phyloP scores from a whole-genome alignment of 2,888 invertebrate genomes.

The Zonitis immaculata region DNA sequence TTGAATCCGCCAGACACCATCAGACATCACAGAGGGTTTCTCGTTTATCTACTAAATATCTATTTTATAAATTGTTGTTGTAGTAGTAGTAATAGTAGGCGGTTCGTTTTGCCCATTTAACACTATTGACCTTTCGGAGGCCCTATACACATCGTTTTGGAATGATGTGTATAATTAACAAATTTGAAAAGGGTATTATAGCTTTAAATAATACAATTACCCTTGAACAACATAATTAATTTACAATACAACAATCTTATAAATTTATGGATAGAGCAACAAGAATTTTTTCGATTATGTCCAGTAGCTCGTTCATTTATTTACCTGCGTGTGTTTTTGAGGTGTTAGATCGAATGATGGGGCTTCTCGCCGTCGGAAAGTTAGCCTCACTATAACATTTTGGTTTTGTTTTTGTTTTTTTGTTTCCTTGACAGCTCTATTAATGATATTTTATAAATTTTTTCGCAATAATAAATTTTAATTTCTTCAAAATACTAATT shows the following conservation, averaged over 20 bases:
- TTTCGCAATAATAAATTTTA: too few relatives aligned
- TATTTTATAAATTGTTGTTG: too few relatives aligned
- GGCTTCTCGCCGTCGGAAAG: not conserved
- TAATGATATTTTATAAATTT: slow-evolving; percentile 27
- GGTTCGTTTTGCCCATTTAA: not conserved
- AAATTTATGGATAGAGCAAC: too few relatives aligned
- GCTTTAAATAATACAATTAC: not conserved
- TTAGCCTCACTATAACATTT: not conserved
- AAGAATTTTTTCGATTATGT: not conserved
- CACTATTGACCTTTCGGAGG: not conserved
- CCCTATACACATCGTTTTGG: not conserved
- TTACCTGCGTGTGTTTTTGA: not conserved
- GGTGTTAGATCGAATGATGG: not conserved
- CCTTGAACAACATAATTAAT: not conserved
- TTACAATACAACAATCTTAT: not conserved
- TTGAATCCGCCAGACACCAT: too few relatives aligned
- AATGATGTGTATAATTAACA: not conserved
- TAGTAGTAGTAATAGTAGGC: not conserved
- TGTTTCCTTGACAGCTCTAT: slow-evolving; percentile 34
- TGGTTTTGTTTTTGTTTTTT: too few relatives aligned
- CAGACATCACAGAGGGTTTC: too few relatives aligned
- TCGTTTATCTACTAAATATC: too few relatives aligned
- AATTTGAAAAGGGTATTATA: not conserved
- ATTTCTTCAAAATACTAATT: too few relatives aligned
- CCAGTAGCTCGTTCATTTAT: not conserved